Evolutionary conservation across 2,888 invertebrate genomes (phyloP).

Genomic region (Rotaria macrura): DNA sequence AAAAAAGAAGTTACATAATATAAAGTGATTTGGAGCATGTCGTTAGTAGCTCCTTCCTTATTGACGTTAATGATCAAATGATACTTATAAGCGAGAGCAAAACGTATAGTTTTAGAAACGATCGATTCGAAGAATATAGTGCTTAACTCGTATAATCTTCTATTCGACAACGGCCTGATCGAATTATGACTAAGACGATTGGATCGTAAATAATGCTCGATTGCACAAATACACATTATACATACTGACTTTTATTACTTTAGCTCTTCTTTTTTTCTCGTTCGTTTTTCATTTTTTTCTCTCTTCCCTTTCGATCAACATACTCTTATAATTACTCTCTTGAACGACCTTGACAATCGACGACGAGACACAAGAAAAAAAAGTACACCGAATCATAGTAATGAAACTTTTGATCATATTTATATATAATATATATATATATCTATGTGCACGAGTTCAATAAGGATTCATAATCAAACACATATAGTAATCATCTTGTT

Average conservation of each 20-base stretch:
- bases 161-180: not conserved
- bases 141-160: not conserved
- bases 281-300: not conserved
- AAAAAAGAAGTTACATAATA: not conserved
- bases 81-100: not conserved
- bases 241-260: not conserved
- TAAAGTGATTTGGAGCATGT: not conserved
- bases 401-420: not conserved
- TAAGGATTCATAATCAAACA: not conserved
- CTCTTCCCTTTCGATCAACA: not conserved
- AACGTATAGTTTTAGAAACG: not conserved
- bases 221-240: not conserved
- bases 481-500: not conserved
- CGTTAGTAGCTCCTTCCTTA: not conserved
- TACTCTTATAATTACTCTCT: not conserved
- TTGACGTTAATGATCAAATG: not conserved
- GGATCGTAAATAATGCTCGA: conserved; percentile 12
- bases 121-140: not conserved
- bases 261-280: not conserved
- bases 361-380: not conserved
- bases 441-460: not conserved
- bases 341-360: not conserved
- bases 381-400: not conserved
- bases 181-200: not conserved
- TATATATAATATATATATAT: too few relatives aligned